Evolutionary conservation across 2,797 vertebrate genomes (phyloP).

Genomic region (Chaetophractus vellerosus): DNA sequence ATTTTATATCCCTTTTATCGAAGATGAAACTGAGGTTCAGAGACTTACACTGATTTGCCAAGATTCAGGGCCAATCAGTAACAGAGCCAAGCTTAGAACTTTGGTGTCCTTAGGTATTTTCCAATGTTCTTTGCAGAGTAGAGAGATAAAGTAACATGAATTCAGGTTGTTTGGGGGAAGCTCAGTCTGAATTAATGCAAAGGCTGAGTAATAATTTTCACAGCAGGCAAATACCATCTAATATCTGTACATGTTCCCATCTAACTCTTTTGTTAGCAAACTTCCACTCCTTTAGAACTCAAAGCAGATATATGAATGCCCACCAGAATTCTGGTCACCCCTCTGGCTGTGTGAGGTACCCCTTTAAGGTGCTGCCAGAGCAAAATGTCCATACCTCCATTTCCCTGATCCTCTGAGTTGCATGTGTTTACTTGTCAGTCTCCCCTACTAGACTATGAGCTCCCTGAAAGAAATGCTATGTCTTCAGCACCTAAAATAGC

Average conservation of each 20-base stretch:
- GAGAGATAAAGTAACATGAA: background rate
- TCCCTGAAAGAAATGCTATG: background rate
- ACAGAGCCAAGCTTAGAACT: background rate
- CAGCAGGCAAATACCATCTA: slow-evolving; percentile 9
- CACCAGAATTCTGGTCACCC: accelerated
- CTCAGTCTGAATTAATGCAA: background rate
- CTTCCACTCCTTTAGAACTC: background rate
- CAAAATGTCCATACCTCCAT: too few relatives aligned
- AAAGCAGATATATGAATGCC: background rate
- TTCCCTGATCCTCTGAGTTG: background rate
- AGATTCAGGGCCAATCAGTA: background rate
- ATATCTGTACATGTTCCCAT: background rate
- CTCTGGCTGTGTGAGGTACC: accelerated
- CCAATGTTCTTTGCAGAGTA: background rate
- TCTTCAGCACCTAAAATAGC: background rate
- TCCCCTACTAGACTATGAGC: background rate
- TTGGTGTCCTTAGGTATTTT: background rate
- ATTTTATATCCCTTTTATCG: slow-evolving; percentile 4
- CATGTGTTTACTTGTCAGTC: background rate
- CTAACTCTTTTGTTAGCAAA: background rate
- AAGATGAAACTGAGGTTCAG: slow-evolving; percentile 49
- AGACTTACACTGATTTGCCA: background rate
- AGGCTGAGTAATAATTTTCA: background rate
- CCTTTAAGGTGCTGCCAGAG: background rate
- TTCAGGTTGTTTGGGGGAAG: background rate